These are phyloP conservation scores for Pissodes strobi DNA, from an alignment of 1,140 invertebrate species.

Conservation along the genomic window DNA sequence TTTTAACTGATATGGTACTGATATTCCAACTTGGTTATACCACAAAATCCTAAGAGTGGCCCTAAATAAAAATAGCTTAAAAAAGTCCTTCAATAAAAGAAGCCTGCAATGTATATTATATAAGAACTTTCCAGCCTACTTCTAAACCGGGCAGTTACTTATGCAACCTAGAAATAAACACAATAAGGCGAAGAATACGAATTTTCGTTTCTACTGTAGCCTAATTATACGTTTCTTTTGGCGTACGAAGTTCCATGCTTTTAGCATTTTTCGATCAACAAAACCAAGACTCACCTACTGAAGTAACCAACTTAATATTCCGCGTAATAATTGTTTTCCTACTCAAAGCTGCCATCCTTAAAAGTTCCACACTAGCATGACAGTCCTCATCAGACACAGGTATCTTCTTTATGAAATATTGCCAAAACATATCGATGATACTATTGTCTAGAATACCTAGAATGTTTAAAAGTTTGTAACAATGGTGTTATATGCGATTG, in stretches of 20 bases:
- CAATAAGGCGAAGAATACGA: too few species aligned
- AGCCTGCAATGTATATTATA: too few species aligned
- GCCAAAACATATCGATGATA: slow-evolving; percentile 50
- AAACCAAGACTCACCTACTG: slow-evolving; percentile 27
- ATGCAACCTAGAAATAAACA: too few species aligned
- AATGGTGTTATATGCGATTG: not conserved
- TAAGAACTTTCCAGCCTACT: too few species aligned
- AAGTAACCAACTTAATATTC: slow-evolving; percentile 48
- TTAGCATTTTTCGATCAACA: not conserved
- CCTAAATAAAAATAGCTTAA: too few species aligned
- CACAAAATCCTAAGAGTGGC: too few species aligned
- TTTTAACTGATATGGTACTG: too few species aligned
- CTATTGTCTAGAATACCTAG: slow-evolving; percentile 47
- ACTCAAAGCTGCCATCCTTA: slow-evolving; percentile 44
- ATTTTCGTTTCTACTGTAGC: too few species aligned
- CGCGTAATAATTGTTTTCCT: slow-evolving; percentile 44
- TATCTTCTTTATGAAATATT: slow-evolving; percentile 43
- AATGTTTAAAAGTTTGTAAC: not conserved
- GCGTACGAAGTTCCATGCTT: not conserved
- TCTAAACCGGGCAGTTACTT: too few species aligned
- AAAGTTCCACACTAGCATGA: slow-evolving; percentile 39
- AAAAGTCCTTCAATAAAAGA: too few species aligned
- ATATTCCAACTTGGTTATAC: too few species aligned
- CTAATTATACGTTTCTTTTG: too few species aligned
- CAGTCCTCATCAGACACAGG: slow-evolving; percentile 37